Evolutionary conservation across 1,140 invertebrate species (phyloP), one percentile per base, ranked within the genome.

Genomic region (Arion vulgaris): DNA sequence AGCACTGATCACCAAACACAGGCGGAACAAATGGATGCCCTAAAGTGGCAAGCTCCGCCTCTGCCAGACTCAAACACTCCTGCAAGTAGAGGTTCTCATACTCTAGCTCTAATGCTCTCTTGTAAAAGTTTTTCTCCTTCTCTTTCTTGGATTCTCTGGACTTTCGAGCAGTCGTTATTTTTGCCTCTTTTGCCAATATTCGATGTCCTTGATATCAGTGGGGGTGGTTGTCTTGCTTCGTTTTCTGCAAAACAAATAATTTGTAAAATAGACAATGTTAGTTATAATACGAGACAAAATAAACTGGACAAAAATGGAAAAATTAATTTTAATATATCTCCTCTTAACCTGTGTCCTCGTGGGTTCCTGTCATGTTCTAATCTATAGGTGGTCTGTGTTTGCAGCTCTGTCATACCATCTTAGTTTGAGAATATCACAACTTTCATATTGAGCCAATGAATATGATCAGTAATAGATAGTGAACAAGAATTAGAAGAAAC

Each of bases 101-200:
- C 80, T 90, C 88, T 68, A 88, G 82, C 75, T 90, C 86, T 23
- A 89, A 76, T n/a, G 87, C 87, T 36, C 87, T 71, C 75, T 86
- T 87, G 68, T 90, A 89, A 71, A 89, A 89, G 57, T 98, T 97
- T 38, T 89, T 85, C 82, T 92, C 92, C 81, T 91, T 92, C 68
- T 90, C 85, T 84, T 91, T 88, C 75, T 92, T 88, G 19, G 88
- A 82, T 80, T 92, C 91, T 66, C 92, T 83, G 19, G 92, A 93
- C 57, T 88, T 83, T 66, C 92, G 88, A 19, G 92, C 92, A 92
- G 72, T 92, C 91, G 84, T 93, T 93, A 85, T 93, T 93, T 83
- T 92, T 91, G 82, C 86, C 92, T 78, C 45, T 91, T 89, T 69
- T 91, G 89, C 91, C 91, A 92, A 80, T 92, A 92, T 36, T 85